Percentiles rank a stretch among this genome's conserved stretches.
These are phyloP conservation scores for Chromobotia macracanthus DNA, from an alignment of 2,797 vertebrate species.

Conservation along the genomic window DNA sequence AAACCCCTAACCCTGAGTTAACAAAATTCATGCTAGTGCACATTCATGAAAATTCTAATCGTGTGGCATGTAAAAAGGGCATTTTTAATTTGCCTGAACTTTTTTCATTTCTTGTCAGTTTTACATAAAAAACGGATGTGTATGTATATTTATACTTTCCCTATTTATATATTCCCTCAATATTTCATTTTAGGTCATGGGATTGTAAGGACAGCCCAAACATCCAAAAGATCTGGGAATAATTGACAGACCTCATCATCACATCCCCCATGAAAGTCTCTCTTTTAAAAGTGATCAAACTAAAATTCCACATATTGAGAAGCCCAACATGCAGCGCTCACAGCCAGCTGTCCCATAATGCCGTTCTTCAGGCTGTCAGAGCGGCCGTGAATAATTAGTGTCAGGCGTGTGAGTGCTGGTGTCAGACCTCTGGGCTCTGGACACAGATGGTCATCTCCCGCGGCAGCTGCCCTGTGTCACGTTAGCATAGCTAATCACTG, in stretches of 20 bases:
- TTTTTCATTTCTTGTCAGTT: too few relatives aligned
- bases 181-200: neutral
- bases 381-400: constrained; percentile 46
- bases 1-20: too few relatives aligned
- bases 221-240: neutral
- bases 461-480: constrained; percentile 24
- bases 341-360: too few relatives aligned
- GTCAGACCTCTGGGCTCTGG: constrained; percentile 41
- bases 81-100: too few relatives aligned
- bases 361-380: constrained; percentile 1
- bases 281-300: neutral
- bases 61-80: too few relatives aligned
- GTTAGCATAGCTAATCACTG: constrained; percentile 56
- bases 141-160: too few relatives aligned
- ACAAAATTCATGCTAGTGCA: too few relatives aligned
- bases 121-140: too few relatives aligned
- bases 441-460: constrained; percentile 46
- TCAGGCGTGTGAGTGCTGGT: neutral
- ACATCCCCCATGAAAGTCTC: neutral
- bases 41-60: too few relatives aligned
- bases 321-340: neutral
- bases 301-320: neutral
- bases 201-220: neutral
- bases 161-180: too few relatives aligned
- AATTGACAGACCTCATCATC: neutral